Conservation (phyloP, 2,797 vertebrate species). For the Melanotaenia pygmaea region DNA sequence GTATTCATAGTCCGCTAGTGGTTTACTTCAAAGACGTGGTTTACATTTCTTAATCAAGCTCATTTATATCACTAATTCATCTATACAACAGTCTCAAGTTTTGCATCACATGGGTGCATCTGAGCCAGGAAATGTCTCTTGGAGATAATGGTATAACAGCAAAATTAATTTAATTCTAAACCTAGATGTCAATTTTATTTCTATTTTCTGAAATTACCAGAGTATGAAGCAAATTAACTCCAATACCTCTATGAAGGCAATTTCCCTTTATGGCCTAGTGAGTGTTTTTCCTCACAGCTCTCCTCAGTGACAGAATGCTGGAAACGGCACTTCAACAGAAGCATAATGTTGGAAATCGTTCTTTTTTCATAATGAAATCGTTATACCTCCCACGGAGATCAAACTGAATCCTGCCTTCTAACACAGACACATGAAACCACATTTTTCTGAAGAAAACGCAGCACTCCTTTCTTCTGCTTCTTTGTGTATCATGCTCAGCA, state of each 20-base stretch:
- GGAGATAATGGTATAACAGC: conserved; percentile 44
- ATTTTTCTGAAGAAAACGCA: conserved; percentile 44
- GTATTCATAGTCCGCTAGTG: conserved; percentile 23
- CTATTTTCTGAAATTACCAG: conserved; percentile 55
- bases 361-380: conserved; percentile 63
- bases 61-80: conserved; percentile 42
- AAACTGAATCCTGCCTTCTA: conserved; percentile 55
- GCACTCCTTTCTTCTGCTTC: conserved; percentile 34
- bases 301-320: conserved; percentile 58
- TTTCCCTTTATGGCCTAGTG: conserved; percentile 65
- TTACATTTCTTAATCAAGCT: conserved; percentile 47
- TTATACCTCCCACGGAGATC: conserved; percentile 67
- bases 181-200: conserved; percentile 57
- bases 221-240: conserved; percentile 67
- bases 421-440: conserved; percentile 34
- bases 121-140: conserved; percentile 43
- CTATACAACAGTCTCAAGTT: conserved; percentile 40
- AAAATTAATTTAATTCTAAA: conserved; percentile 58
- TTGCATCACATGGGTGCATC: conserved; percentile 30
- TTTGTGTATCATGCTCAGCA: conserved; percentile 36
- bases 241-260: conserved; percentile 60
- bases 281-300: conserved; percentile 58
- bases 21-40: conserved; percentile 32
- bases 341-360: conserved; percentile 67
- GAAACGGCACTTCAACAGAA: conserved; percentile 63